Conservation (phyloP, 2,113 vertebrate species). For the Neotoma lepida region DNA sequence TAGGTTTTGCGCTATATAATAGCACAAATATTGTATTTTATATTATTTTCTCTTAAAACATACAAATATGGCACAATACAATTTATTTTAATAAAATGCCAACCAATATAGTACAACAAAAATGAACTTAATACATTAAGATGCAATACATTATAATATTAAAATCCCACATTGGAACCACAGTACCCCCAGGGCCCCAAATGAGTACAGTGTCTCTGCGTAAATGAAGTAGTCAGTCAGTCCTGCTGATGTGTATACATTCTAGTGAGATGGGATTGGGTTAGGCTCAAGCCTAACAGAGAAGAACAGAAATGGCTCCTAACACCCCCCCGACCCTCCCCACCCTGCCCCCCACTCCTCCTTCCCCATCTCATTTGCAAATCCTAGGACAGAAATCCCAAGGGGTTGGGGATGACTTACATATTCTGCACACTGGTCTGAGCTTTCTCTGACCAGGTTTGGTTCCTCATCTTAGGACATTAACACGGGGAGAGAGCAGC, state of each 20-base stretch:
- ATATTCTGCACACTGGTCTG: neutral
- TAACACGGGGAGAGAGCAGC: constrained; percentile 61
- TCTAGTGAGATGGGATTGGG: constrained; percentile 56
- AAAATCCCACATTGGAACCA: constrained; percentile 68
- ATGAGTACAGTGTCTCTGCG: constrained; percentile 59
- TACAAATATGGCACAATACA: constrained; percentile 77
- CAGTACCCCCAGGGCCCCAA: constrained; percentile 61
- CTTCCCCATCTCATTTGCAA: neutral
- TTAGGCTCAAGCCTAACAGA: constrained; percentile 13
- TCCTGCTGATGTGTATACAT: constrained; percentile 70
- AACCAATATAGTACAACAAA: constrained; percentile 77
- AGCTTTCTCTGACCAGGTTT: constrained; percentile 54
- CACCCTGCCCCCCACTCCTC: neutral
- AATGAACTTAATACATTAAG: constrained; percentile 68
- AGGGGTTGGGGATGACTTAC: constrained; percentile 47
- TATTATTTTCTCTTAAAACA: constrained; percentile 80
- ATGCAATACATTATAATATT: constrained; percentile 77
- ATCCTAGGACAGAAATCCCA: neutral
- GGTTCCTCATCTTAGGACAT: constrained; percentile 47
- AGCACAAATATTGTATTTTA: constrained; percentile 77
- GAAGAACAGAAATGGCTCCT: constrained; percentile 54
- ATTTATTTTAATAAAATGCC: constrained; percentile 77
- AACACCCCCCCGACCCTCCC: neutral
- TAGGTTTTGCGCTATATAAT: constrained; percentile 74
- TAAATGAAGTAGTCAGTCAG: constrained; percentile 55